Percentiles rank a stretch among this genome's conserved stretches.
Evolutionary conservation across 2,797 vertebrate genomes (phyloP).

Genomic region (Xerus rutilus): DNA sequence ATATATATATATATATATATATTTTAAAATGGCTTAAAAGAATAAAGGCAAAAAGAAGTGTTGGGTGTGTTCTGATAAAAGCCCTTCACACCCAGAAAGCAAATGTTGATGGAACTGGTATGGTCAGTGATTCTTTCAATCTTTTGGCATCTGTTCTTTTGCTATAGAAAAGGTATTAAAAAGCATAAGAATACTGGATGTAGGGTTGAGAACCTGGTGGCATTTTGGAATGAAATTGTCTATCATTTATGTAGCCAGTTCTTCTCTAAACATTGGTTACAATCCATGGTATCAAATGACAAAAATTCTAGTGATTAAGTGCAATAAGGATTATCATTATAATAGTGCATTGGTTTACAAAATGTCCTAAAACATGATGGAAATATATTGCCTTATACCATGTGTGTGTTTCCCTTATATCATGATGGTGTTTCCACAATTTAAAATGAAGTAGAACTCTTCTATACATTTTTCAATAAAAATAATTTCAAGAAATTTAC

Average conservation of each 20-base stretch:
- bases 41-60: slow-evolving; percentile 18
- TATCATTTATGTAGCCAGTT: neutral
- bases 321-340: neutral
- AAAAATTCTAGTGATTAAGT: slow-evolving; percentile 6
- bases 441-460: slow-evolving; percentile 32
- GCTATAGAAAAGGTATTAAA: neutral
- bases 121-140: neutral
- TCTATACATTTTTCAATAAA: slow-evolving; percentile 6
- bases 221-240: neutral
- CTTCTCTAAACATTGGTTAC: neutral
- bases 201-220: neutral
- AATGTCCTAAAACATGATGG: neutral
- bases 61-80: neutral
- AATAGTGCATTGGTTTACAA: slow-evolving; percentile 3
- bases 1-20: too few species aligned
- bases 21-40: slow-evolving; percentile 16
- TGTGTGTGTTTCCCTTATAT: neutral
- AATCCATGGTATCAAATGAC: neutral
- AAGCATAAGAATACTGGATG: neutral
- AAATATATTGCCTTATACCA: neutral
- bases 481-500: slow-evolving; percentile 8
- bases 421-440: neutral
- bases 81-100: neutral
- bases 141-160: neutral
- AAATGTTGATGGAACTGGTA: neutral